Conservation (phyloP, 2,888 invertebrate genomes). For the Oxyscelio sp. region DNA sequence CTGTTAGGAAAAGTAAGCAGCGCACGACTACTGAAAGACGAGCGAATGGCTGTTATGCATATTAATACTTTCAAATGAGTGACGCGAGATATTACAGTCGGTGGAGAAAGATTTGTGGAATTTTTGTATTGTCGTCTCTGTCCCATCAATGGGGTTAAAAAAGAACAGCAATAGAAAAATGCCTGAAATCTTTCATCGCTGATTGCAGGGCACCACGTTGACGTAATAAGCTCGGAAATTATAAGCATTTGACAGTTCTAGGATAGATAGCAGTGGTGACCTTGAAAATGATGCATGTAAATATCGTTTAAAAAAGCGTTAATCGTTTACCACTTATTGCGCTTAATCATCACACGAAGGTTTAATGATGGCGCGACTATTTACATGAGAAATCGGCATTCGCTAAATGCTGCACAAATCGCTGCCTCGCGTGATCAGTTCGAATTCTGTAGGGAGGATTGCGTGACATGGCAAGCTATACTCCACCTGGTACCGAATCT, state of each 20-base stretch:
- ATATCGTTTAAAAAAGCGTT: conserved; percentile 25
- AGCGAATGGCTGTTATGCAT: conserved; percentile 18
- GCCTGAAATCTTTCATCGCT: too few species aligned
- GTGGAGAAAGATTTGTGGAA: too few species aligned
- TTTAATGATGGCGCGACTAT: conserved; percentile 17
- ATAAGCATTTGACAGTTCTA: not conserved
- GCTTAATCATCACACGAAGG: conserved; percentile 38
- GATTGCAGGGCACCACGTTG: not conserved
- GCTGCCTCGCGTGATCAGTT: conserved; percentile 34
- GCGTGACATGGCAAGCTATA: conserved; percentile 34
- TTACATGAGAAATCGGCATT: conserved; percentile 30
- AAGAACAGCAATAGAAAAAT: too few species aligned
- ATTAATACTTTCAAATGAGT: conserved; percentile 16
- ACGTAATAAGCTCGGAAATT: not conserved
- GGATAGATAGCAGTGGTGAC: not conserved
- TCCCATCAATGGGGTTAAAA: too few species aligned
- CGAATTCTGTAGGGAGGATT: conserved; percentile 3
- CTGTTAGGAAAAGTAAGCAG: not conserved
- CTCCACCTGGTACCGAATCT: conserved; percentile 48
- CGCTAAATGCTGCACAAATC: conserved; percentile 30
- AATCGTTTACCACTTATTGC: conserved; percentile 45
- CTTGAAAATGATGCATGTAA: conserved; percentile 13
- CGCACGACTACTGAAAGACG: not conserved
- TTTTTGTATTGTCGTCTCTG: too few species aligned
- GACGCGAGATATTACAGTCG: not conserved